Evolutionary conservation across 2,113 vertebrate genomes (phyloP).

Genomic region (Glaucomys volans): DNA sequence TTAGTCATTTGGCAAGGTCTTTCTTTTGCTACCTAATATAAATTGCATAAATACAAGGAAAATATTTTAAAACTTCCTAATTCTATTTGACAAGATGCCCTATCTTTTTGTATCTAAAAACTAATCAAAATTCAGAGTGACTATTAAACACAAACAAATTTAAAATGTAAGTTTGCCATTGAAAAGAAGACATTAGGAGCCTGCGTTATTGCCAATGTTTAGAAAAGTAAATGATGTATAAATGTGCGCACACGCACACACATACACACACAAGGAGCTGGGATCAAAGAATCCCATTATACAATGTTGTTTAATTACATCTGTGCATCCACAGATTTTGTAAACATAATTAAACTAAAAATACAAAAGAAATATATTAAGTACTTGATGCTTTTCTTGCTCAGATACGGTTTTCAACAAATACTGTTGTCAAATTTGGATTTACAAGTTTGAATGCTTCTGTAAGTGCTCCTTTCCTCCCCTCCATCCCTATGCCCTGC

Average conservation of each 20-base stretch:
- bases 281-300: conserved; percentile 12
- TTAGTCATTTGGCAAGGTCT: conserved; percentile 12
- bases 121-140: conserved; percentile 59
- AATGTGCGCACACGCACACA: not conserved
- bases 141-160: conserved; percentile 17
- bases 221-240: conserved; percentile 9
- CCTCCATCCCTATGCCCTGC: not conserved
- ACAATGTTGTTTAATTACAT: conserved; percentile 22
- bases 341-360: conserved; percentile 33
- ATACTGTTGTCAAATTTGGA: not conserved
- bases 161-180: conserved; percentile 7
- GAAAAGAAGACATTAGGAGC: conserved; percentile 44
- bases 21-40: conserved; percentile 36
- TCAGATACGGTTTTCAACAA: not conserved
- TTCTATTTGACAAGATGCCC: conserved; percentile 50
- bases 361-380: conserved; percentile 14
- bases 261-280: not conserved
- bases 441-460: not conserved
- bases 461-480: not conserved
- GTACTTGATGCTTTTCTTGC: not conserved
- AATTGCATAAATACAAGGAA: not conserved
- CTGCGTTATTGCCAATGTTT: not conserved
- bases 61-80: conserved; percentile 54
- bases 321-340: conserved; percentile 5
- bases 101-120: conserved; percentile 33